phyloP scores from a whole-genome alignment of 2,113 vertebrate species.

The Thunnus thynnus region DNA sequence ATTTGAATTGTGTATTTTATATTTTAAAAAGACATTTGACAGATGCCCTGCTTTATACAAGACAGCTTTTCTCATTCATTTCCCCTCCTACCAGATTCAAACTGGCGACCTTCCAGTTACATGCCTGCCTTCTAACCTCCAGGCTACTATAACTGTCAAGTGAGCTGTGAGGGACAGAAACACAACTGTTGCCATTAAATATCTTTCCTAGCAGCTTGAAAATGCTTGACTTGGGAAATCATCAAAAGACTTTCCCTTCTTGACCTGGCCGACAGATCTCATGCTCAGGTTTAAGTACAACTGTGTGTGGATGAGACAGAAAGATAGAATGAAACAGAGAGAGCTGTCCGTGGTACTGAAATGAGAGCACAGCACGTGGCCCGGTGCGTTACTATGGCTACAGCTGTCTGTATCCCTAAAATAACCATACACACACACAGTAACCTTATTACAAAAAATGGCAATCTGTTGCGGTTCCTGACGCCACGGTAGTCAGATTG shows the following conservation, averaged over 20 bases:
- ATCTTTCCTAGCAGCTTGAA: neutral
- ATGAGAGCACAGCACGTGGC: constrained; percentile 69
- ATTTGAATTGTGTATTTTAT: neutral
- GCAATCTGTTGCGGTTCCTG: constrained; percentile 55
- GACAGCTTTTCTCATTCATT: constrained; percentile 56
- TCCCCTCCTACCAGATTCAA: constrained; percentile 33
- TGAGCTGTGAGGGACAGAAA: constrained; percentile 20
- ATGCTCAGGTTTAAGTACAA: neutral
- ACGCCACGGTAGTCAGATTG: constrained; percentile 25
- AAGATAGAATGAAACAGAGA: neutral
- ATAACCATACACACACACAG: constrained; percentile 68
- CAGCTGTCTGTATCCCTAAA: constrained; percentile 79
- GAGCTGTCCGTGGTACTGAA: constrained; percentile 70
- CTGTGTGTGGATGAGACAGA: constrained; percentile 3
- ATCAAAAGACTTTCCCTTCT: neutral
- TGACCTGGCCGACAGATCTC: constrained; percentile 28
- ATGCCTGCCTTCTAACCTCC: constrained; percentile 48
- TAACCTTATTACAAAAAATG: constrained; percentile 68
- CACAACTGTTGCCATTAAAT: constrained; percentile 27
- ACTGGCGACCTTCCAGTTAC: constrained; percentile 68
- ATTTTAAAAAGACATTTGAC: neutral
- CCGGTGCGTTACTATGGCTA: constrained; percentile 81
- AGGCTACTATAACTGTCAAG: constrained; percentile 39
- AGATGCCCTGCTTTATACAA: constrained; percentile 29
- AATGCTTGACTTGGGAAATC: neutral